phyloP scores from a whole-genome alignment of 2,797 vertebrate species.

The Halcyon chelicuti region DNA sequence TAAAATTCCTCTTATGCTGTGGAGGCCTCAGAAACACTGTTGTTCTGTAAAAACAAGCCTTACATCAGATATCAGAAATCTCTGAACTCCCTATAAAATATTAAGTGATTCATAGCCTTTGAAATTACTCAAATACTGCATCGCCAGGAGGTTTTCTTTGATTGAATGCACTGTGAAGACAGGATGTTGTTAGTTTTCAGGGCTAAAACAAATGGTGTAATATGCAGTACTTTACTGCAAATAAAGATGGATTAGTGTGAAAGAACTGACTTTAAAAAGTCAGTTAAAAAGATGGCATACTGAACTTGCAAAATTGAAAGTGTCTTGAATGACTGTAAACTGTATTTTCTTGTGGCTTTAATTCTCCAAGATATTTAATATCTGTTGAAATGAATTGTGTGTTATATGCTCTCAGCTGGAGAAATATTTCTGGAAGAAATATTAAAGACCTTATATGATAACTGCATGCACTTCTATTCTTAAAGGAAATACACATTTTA shows the following conservation, averaged over 20 bases:
- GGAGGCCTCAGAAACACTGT: background rate
- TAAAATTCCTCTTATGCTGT: background rate
- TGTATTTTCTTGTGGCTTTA: background rate
- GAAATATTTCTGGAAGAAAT: slow-evolving; percentile 31
- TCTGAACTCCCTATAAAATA: background rate
- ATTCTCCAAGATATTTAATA: background rate
- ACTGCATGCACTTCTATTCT: background rate
- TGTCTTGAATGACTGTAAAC: background rate
- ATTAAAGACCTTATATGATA: background rate
- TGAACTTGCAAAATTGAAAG: background rate
- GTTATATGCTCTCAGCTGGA: background rate
- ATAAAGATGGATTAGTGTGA: slow-evolving; percentile 1
- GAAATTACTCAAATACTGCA: background rate
- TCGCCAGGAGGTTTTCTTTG: background rate
- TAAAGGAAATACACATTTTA: background rate
- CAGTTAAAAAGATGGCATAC: too few species aligned
- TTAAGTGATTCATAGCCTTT: background rate
- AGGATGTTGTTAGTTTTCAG: background rate
- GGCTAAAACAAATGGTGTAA: background rate
- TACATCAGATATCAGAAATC: background rate
- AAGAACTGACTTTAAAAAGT: background rate
- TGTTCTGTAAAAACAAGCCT: background rate
- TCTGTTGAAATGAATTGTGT: slow-evolving; percentile 14
- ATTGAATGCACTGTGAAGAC: background rate
- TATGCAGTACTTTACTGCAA: background rate